These are phyloP conservation scores for Herminia tarsipennalis DNA, from an alignment of 2,888 invertebrate species.

Conservation along the genomic window DNA sequence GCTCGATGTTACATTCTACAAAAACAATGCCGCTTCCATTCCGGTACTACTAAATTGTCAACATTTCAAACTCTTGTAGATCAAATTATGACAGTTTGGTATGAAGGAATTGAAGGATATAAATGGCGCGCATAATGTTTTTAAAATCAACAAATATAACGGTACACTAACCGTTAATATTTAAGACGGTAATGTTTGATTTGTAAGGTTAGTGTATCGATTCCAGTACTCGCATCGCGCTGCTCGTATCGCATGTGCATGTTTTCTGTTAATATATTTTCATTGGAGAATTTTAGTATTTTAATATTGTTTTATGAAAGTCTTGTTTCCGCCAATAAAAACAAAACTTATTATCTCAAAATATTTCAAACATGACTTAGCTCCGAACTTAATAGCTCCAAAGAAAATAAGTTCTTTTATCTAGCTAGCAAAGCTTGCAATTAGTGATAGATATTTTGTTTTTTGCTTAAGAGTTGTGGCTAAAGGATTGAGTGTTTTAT, in stretches of 20 bases:
- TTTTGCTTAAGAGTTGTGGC: too few relatives aligned
- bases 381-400: too few relatives aligned
- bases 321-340: too few relatives aligned
- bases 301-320: too few relatives aligned
- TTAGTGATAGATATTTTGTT: too few relatives aligned
- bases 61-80: conserved; percentile 1
- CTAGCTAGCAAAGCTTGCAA: conserved; percentile 1
- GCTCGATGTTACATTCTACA: conserved; percentile 42
- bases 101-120: conserved; percentile 22
- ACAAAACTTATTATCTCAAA: too few relatives aligned
- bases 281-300: too few relatives aligned
- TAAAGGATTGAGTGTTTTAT: too few relatives aligned
- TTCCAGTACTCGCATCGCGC: conserved; percentile 39
- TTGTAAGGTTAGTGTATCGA: conserved; percentile 48
- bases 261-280: conserved; percentile 25
- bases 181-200: conserved; percentile 10
- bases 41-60: conserved; percentile 17
- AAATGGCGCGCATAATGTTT: conserved; percentile 22
- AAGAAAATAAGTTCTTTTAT: conserved; percentile 3
- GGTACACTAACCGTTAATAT: conserved; percentile 21
- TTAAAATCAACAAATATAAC: conserved; percentile 13
- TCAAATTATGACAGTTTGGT: conserved; percentile 23
- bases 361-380: too few relatives aligned
- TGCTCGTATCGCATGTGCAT: conserved; percentile 48
- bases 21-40: conserved; percentile 36